These are phyloP conservation scores for Pantala flavescens DNA, from an alignment of 1,140 invertebrate species.

Conservation along the genomic window DNA sequence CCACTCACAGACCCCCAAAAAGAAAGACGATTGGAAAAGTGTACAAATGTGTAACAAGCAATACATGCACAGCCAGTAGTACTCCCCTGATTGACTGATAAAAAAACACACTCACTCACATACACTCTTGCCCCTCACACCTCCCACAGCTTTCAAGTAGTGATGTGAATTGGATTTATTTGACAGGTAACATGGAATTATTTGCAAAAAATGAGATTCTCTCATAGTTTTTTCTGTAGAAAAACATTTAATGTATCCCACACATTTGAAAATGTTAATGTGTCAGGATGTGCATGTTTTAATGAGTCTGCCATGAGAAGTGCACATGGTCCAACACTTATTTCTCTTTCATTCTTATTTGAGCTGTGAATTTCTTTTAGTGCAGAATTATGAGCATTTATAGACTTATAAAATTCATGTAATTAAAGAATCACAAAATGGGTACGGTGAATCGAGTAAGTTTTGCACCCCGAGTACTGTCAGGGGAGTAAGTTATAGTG, in stretches of 20 bases:
- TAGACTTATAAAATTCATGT: background rate
- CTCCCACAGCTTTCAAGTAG: background rate
- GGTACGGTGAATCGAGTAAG: background rate
- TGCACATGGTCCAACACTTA: background rate
- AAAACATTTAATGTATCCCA: background rate
- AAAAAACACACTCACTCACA: background rate
- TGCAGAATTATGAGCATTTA: conserved; percentile 4
- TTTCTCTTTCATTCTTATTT: background rate
- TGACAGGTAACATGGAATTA: background rate
- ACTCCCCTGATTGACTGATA: background rate
- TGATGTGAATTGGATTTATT: background rate
- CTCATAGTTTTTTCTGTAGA: background rate
- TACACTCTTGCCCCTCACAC: conserved; percentile 3
- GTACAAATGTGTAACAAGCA: conserved; percentile 6
- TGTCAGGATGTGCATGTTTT: conserved; percentile 1
- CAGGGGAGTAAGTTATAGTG: conserved; percentile 8
- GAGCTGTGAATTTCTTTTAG: background rate
- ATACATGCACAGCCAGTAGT: conserved; percentile 1
- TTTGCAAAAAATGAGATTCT: background rate
- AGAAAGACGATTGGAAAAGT: conserved; percentile 7
- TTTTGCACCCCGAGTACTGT: background rate
- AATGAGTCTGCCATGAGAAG: background rate
- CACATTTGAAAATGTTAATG: conserved; percentile 7
- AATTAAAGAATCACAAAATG: background rate
- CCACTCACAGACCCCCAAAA: background rate